phyloP scores from a whole-genome alignment of 2,888 invertebrate species.

The Stegophylla sp. region DNA sequence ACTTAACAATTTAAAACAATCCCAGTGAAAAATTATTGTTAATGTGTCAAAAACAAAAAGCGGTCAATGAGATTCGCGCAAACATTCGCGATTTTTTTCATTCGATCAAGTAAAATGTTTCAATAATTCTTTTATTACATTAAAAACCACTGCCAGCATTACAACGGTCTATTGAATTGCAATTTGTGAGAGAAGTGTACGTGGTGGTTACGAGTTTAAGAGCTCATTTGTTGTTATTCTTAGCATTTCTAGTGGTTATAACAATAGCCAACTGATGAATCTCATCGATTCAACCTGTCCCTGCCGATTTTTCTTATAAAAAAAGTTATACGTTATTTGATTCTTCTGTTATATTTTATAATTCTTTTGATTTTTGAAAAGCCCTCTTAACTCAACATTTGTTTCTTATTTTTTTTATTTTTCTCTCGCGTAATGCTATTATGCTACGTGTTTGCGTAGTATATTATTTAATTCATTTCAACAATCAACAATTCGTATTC shows the following conservation, averaged over 20 bases:
- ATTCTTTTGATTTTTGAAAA: background rate
- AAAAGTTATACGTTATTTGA: background rate
- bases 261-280: background rate
- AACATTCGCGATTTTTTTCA: background rate
- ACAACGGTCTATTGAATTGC: background rate
- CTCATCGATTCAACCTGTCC: too few species aligned
- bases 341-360: background rate
- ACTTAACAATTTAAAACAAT: background rate
- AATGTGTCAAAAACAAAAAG: slow-evolving; percentile 13
- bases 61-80: background rate
- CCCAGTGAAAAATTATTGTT: background rate
- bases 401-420: too few species aligned
- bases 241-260: background rate
- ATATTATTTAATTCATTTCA: too few species aligned
- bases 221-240: background rate
- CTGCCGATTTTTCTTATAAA: too few species aligned
- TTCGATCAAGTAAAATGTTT: background rate
- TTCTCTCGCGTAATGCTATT: too few species aligned
- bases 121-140: slow-evolving; percentile 6
- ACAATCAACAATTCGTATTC: too few species aligned
- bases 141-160: background rate
- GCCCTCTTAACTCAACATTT: too few species aligned
- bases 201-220: background rate
- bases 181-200: background rate
- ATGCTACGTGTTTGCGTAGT: too few species aligned